phyloP scores from a whole-genome alignment of 2,888 invertebrate genomes.

The Strigamia maritima region DNA sequence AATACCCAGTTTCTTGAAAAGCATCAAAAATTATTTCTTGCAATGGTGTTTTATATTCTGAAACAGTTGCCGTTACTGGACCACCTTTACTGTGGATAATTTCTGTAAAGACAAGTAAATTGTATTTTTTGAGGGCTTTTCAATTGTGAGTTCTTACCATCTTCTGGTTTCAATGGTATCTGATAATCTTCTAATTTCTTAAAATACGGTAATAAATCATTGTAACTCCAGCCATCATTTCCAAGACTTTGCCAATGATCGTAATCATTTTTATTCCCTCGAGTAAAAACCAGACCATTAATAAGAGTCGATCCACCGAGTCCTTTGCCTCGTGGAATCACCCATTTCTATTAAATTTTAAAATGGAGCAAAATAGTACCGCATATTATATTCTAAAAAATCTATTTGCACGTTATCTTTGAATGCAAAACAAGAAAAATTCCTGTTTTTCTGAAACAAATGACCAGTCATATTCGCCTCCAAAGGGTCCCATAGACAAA shows the following conservation, averaged over 20 bases:
- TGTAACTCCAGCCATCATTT: constrained; percentile 54
- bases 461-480: neutral
- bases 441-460: neutral
- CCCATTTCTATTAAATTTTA: constrained; percentile 35
- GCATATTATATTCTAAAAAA: neutral
- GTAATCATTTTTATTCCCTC: constrained; percentile 54
- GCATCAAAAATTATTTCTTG: constrained; percentile 43
- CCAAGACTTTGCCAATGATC: constrained; percentile 54
- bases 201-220: constrained; percentile 55
- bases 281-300: constrained; percentile 55
- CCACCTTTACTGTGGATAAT: constrained; percentile 44
- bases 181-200: constrained; percentile 51
- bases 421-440: neutral
- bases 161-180: constrained; percentile 8
- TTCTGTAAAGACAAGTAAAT: constrained; percentile 7
- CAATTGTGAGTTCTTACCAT: neutral
- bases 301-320: constrained; percentile 55
- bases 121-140: neutral
- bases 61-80: constrained; percentile 43
- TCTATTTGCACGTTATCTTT: constrained; percentile 11
- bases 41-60: constrained; percentile 43
- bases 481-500: neutral
- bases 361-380: neutral
- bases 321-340: constrained; percentile 50
- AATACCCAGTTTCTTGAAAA: constrained; percentile 44